These are phyloP conservation scores for Sarcophaga carnaria DNA, from an alignment of 2,888 invertebrate genomes.

Conservation along the genomic window DNA sequence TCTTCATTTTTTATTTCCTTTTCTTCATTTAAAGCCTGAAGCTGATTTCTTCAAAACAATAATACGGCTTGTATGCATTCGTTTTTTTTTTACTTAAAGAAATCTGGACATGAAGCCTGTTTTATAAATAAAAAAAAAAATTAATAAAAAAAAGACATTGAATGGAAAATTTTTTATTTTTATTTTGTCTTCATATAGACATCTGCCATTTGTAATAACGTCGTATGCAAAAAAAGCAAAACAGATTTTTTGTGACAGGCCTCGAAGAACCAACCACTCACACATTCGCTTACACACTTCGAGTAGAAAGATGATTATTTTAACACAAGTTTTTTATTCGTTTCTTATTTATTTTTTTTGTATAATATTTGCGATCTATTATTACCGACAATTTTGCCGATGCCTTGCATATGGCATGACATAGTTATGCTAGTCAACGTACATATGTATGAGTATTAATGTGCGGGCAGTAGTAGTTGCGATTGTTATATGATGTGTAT, in stretches of 20 bases:
- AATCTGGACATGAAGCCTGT: slow-evolving; percentile 28
- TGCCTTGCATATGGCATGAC: neutral
- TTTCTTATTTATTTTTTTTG: too few relatives aligned
- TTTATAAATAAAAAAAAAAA: neutral
- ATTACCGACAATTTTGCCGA: slow-evolving; percentile 24
- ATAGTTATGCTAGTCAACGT: neutral
- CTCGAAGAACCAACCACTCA: slow-evolving; percentile 17
- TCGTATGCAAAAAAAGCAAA: slow-evolving; percentile 44
- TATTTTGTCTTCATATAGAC: slow-evolving; percentile 42
- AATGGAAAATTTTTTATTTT: slow-evolving; percentile 25
- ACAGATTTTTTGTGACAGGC: slow-evolving; percentile 61
- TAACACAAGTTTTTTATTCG: slow-evolving; percentile 27
- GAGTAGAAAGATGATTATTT: too few relatives aligned
- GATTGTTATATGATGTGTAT: neutral
- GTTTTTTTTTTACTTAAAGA: neutral
- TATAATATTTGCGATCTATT: slow-evolving; percentile 24
- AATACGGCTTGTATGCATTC: slow-evolving; percentile 20
- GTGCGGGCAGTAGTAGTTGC: slow-evolving; percentile 21
- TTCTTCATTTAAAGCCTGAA: slow-evolving; percentile 21
- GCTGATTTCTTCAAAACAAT: slow-evolving; percentile 3
- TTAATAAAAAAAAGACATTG: neutral
- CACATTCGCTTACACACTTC: too few relatives aligned
- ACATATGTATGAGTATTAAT: neutral
- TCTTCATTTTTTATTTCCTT: slow-evolving; percentile 39
- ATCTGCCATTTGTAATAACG: slow-evolving; percentile 43